Evolutionary conservation across 2,113 vertebrate species (phyloP), one percentile per base, ranked within the genome.

Genomic region (Pica pica): DNA sequence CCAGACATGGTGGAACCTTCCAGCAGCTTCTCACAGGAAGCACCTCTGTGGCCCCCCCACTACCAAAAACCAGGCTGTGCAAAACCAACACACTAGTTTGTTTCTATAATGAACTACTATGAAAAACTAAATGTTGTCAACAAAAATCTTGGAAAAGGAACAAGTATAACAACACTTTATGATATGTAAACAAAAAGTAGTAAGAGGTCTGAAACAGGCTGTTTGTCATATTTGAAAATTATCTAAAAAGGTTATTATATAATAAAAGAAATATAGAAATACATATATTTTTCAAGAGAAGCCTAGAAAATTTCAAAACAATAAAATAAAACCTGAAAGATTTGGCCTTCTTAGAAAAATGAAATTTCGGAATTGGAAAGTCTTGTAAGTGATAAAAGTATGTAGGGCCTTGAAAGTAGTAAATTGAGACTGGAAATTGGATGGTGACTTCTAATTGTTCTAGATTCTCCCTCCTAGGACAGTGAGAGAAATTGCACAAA

Each of bases 321-420:
- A n/a, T 31, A 44, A 47, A 47, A 33, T 49, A 56, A 69, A 73
- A 24, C 15, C 16, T 71, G 37, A 59, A 71, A 52, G 2, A 18
- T 39, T 35, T 53, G 6, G 11, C 18, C 20, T 56, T 8, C 19
- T 68, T 75, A 2, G 8, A 23, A 81, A 82, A 47, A 14, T 1
- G 30, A 82, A 46, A 21, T 42, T 23, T 42, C 18, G 18, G 13
- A 65, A 52, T 13, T 39, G 3, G 5, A 64, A 88, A 65, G 8
- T 31, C 37, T 46, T n/a, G 0, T 37, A 88, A 42, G 28, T 18
- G 8, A 31, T 21, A 59, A 60, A 75, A 82, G 16, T 4, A 15
- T 0, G 0, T 44, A 70, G 20, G 8, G 23, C n/a, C 31, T 18
- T 9, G 3, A 37, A 53, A 63, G n/a, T 3, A 78, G 10, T 39